Percentiles rank a stretch among this genome's conserved stretches.
These are phyloP conservation scores for Morelia viridis DNA, from an alignment of 2,797 vertebrate species.

Conservation along the genomic window DNA sequence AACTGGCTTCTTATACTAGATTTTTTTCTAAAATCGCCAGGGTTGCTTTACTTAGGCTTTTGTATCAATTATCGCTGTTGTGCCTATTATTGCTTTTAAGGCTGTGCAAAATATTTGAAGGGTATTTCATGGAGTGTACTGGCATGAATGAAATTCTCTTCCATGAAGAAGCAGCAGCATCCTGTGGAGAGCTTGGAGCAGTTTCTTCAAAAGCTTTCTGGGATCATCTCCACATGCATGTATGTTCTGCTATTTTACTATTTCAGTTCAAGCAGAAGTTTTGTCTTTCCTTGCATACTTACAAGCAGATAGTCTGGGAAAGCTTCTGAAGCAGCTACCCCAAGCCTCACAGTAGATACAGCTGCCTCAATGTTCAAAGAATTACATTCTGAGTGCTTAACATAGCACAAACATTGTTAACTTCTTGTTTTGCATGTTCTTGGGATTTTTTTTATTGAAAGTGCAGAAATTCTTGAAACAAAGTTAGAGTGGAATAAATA, in stretches of 20 bases:
- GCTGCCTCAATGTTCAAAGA: not conserved
- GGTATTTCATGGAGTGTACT: not conserved
- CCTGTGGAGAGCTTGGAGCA: not conserved
- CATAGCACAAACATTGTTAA: not conserved
- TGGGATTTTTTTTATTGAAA: not conserved
- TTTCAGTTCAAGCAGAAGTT: not conserved
- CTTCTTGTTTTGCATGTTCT: not conserved
- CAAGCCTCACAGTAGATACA: not conserved
- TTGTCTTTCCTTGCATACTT: not conserved
- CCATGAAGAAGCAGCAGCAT: not conserved
- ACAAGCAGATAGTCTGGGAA: not conserved
- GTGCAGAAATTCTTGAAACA: not conserved
- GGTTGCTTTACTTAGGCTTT: not conserved
- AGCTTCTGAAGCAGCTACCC: not conserved
- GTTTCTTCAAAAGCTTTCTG: not conserved
- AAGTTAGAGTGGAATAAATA: not conserved
- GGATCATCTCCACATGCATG: not conserved
- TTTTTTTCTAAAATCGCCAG: not conserved
- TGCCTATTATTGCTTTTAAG: not conserved
- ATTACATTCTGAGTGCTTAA: not conserved
- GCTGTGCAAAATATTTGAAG: not conserved
- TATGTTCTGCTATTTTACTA: no score
- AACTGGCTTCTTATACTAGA: not conserved
- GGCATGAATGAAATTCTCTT: not conserved
- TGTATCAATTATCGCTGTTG: not conserved